These are phyloP conservation scores for Bombylius major DNA, from an alignment of 2,888 invertebrate genomes.

Conservation along the genomic window DNA sequence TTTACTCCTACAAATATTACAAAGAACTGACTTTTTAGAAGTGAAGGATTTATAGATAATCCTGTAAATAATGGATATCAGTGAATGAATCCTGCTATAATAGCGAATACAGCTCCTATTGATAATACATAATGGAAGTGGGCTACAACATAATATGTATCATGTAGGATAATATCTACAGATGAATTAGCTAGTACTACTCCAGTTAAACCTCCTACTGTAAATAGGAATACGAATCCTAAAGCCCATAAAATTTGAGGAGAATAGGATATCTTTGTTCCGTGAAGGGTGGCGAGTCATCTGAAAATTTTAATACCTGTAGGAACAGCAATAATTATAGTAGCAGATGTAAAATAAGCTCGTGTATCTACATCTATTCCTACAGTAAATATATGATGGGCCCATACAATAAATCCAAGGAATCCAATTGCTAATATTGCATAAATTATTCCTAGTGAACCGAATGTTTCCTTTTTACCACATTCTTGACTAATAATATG, in stretches of 20 bases:
- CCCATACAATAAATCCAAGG: constrained; percentile 73
- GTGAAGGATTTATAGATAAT: constrained; percentile 42
- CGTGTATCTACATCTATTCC: constrained; percentile 74
- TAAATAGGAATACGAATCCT: constrained; percentile 69
- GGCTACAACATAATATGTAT: constrained; percentile 74
- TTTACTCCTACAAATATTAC: constrained; percentile 65
- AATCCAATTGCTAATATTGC: constrained; percentile 73
- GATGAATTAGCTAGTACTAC: constrained; percentile 57
- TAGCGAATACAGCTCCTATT: constrained; percentile 67
- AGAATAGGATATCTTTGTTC: constrained; percentile 46
- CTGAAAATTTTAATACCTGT: constrained; percentile 77
- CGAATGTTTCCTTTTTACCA: constrained; percentile 63
- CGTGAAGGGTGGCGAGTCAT: constrained; percentile 58
- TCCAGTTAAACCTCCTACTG: constrained; percentile 58
- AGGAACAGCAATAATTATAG: constrained; percentile 76
- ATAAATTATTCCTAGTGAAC: constrained; percentile 63
- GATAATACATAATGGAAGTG: constrained; percentile 74
- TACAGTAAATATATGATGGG: constrained; percentile 75
- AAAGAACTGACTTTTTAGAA: constrained; percentile 57
- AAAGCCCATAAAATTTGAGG: constrained; percentile 51
- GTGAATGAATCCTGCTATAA: constrained; percentile 58
- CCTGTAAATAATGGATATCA: constrained; percentile 60
- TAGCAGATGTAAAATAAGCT: constrained; percentile 72
- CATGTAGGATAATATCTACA: constrained; percentile 63
- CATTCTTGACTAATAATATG: constrained; percentile 64